Conservation (phyloP, 2,888 invertebrate genomes). For the Clusia tigrina region DNA sequence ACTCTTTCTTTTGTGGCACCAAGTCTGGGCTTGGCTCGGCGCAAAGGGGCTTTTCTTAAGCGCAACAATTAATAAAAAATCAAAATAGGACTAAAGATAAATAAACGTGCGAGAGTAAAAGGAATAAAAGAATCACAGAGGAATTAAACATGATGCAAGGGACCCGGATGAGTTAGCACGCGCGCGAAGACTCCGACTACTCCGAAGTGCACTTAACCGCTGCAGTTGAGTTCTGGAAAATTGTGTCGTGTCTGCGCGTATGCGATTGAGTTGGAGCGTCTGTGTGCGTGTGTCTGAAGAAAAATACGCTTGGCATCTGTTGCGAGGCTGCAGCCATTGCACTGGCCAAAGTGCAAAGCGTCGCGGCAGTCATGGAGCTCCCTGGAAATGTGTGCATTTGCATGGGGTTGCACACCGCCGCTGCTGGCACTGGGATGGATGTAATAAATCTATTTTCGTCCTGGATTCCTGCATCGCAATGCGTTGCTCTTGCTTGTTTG, state of each 20-base stretch:
- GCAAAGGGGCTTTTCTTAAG: conserved; percentile 5
- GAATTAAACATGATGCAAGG: neutral
- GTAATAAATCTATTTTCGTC: conserved; percentile 44
- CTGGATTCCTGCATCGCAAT: conserved; percentile 37
- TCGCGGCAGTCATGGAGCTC: conserved; percentile 17
- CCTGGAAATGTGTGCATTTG: conserved; percentile 8
- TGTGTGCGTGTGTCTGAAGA: too few relatives aligned
- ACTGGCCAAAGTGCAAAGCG: conserved; percentile 30
- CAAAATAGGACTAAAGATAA: conserved; percentile 2
- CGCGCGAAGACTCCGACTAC: neutral
- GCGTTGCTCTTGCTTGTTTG: conserved; percentile 24
- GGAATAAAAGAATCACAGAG: too few relatives aligned
- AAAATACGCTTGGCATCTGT: conserved; percentile 25
- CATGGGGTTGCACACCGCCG: conserved; percentile 24
- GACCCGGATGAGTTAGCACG: neutral
- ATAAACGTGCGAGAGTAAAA: neutral
- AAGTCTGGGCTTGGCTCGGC: neutral
- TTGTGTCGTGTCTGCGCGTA: too few relatives aligned
- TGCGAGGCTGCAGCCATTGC: conserved; percentile 13
- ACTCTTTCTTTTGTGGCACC: too few relatives aligned
- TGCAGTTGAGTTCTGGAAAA: too few relatives aligned
- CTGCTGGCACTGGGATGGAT: conserved; percentile 31
- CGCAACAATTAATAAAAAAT: conserved; percentile 12
- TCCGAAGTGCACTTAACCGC: too few relatives aligned
- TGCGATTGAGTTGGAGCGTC: too few relatives aligned